Evolutionary conservation across 2,113 vertebrate genomes (phyloP), one percentile per base, ranked within the genome.

Genomic region (Paralichthys olivaceus): DNA sequence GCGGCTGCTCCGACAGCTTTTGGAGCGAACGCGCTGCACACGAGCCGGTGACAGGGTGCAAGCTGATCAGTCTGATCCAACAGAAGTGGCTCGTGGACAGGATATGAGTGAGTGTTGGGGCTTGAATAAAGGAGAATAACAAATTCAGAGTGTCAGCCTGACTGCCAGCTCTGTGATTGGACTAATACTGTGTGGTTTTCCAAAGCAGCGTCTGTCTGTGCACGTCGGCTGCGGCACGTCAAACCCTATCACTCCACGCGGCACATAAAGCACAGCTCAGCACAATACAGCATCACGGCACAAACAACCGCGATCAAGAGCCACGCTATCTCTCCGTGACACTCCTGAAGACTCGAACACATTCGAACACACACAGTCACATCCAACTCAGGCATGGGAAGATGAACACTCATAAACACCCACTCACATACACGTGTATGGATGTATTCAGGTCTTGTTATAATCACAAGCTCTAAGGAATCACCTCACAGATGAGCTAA

Each of bases 141-240:
- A 92, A 89, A 91, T 87, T 66, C 84, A 72, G 57, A 60, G 75
- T 92, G 92, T 91, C 92, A 91, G 91, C 73, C 69, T 88, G 87
- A 93, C 84, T 87, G 89, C 84, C 87, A 72, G 83, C 28, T 64
- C 80, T 83, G 76, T 86, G 92, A 93, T 93, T 91, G 88, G 82
- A 88, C 87, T 92, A 93, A 93, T 91, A 72, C 83, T 81, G 69
- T 74, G 80, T 64, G 77, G 80, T 13, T 15, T 77, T 81, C 75
- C 65, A 63, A 76, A 75, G 74, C 65, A 79, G 76, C 81, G 47
- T 68, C 81, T 85, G 83, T 84, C 84, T 84, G 74, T 69, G 85
- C 79, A 76, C 81, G 67, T 89, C 57, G 58, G 74, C 69, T 80
- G 81, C 69, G 70, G 74, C 68, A 64, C 25, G 78, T 92, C 90